phyloP scores from a whole-genome alignment of 2,113 vertebrate genomes.

The Deroptyus accipitrinus region DNA sequence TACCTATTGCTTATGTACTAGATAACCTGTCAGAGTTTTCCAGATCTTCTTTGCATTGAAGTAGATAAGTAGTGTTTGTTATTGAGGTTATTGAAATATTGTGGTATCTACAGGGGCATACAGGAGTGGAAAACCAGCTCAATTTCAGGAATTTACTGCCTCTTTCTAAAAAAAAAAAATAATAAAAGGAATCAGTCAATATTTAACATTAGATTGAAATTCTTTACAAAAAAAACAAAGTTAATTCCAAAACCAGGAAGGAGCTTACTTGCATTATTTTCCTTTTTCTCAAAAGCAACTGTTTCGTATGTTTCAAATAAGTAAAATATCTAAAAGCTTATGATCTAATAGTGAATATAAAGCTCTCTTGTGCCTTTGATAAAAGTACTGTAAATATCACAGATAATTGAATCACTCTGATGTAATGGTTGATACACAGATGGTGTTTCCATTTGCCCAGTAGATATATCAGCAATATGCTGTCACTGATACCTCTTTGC shows the following conservation, averaged over 20 bases:
- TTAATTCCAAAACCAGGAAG: not conserved
- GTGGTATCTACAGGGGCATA: not conserved
- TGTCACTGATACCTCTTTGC: not conserved
- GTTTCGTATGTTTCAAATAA: not conserved
- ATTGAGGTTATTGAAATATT: not conserved
- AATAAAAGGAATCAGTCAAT: not conserved
- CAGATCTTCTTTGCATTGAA: not conserved
- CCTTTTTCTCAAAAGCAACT: not conserved
- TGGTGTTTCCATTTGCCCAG: not conserved
- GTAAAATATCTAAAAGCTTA: not conserved
- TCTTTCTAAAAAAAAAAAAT: not conserved
- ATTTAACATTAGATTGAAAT: not conserved
- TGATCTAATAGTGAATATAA: not conserved
- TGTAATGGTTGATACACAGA: not conserved
- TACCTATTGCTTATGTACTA: not conserved
- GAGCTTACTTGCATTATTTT: not conserved
- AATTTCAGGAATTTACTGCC: not conserved
- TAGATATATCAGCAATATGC: fast-evolving
- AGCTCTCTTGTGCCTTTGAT: not conserved
- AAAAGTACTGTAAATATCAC: not conserved
- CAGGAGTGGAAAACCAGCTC: not conserved
- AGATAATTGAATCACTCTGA: not conserved
- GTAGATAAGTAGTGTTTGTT: not conserved
- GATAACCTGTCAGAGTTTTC: not conserved
- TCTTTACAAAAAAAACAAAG: not conserved